A percentile compares a stretch with the other conserved stretches of the same genome.
Conservation (phyloP, 2,113 vertebrate species). For the Opisthocomus hoazin region DNA sequence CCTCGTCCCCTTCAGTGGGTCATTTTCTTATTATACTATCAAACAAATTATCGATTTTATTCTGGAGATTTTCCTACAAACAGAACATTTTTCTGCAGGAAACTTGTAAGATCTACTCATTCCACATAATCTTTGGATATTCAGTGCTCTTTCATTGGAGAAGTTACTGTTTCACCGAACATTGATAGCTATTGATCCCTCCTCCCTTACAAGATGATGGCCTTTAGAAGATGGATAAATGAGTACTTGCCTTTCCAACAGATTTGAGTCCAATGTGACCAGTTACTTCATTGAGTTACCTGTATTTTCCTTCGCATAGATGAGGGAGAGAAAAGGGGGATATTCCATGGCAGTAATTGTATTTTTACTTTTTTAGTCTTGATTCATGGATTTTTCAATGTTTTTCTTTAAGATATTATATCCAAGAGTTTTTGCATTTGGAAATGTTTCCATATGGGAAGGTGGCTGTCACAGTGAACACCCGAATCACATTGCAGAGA, state of each 20-base stretch:
- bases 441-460: background rate
- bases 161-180: background rate
- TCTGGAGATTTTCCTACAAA: background rate
- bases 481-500: background rate
- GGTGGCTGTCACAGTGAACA: background rate
- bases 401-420: background rate
- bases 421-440: background rate
- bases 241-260: background rate
- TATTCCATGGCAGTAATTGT: background rate
- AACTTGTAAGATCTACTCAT: background rate
- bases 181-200: background rate
- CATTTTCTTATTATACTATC: background rate
- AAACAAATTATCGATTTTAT: background rate
- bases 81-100: background rate
- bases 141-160: background rate
- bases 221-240: background rate
- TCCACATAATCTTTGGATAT: background rate
- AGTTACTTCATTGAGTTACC: background rate
- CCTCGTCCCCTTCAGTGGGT: background rate
- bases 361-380: background rate
- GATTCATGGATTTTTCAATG: background rate
- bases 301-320: background rate
- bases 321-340: background rate
- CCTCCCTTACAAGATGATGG: background rate
- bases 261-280: background rate